Base-by-base conservation (phyloP, 2,113 vertebrate species). In the Penelope pileata region DNA sequence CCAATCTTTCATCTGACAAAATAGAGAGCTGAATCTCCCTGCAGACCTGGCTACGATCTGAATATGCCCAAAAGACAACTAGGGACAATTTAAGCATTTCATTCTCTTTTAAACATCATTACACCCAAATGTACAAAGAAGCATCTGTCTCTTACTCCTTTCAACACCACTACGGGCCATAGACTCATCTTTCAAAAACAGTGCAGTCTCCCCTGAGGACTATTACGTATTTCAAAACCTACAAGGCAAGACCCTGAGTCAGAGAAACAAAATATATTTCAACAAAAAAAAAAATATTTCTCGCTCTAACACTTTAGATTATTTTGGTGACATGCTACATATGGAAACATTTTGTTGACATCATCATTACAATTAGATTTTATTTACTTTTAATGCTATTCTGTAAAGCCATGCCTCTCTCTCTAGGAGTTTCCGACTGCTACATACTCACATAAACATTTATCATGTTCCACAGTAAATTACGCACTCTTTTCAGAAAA, bases 101-200 rank as follows among this genome's bases (percentile, higher is more conserved):
- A 78, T 83, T 92, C 87, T 69, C 93, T 74, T 95, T 85, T 92
- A 86, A 95, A 90, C 10, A 75, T 53, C 53, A 82, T 93, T 95
- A 54, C 32, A 69, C 6, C 70, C 53, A 69, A 84, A 77, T 13
- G 38, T 90, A 70, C 17, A 77, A 72, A 72, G 43, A 83, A 59
- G 22, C 83, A 94, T 90, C 58, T 88, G 59, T 79, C 88, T 94
- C 60, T 93, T 88, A 85, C 59, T 96, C 50, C 51, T 96, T 87
- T 96, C 91, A 91, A 59, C 68, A 86, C 79, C 58, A 66, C 82
- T 60, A 36, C 66, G 84, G 83, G 30, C 47, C 62, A 68, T 45
- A 83, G 36, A 85, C 40, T 86, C 48, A 51, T 10, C 6, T 92
- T 72, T 88, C 60, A 86, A 84, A 50, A 86, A 48, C 4, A 68